Percentiles rank a stretch among this genome's conserved stretches.
These are phyloP conservation scores for Orestias chungarensis DNA, from an alignment of 2,797 vertebrate genomes.

Conservation along the genomic window DNA sequence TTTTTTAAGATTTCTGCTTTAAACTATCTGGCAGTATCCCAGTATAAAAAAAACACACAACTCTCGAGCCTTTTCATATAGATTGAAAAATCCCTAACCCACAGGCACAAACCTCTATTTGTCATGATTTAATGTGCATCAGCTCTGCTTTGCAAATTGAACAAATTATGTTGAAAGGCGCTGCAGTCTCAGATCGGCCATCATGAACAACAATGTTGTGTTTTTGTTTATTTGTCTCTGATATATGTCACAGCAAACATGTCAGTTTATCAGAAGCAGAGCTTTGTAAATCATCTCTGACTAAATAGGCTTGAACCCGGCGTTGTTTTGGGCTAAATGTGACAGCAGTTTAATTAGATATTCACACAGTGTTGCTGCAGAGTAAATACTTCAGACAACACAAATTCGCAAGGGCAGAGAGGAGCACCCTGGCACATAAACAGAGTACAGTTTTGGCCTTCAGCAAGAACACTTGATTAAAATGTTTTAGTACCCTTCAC, in stretches of 20 bases:
- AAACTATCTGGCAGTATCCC: neutral
- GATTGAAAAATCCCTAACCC: conserved; percentile 1
- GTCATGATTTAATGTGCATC: conserved; percentile 18
- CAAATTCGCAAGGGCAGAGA: conserved; percentile 40
- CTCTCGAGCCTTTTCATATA: neutral
- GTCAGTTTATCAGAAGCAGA: conserved; percentile 32
- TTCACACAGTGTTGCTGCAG: conserved; percentile 53
- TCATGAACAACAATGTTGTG: conserved; percentile 31
- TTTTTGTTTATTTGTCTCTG: conserved; percentile 32
- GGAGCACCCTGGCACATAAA: conserved; percentile 57
- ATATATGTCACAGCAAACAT: conserved; percentile 28
- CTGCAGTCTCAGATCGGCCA: conserved; percentile 28
- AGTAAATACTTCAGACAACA: conserved; percentile 73
- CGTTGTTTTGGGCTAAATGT: conserved; percentile 53
- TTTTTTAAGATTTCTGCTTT: neutral
- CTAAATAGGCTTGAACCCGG: conserved; percentile 37
- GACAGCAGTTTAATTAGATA: conserved; percentile 73
- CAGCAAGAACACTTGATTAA: conserved; percentile 75
- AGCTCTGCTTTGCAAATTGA: conserved; percentile 28
- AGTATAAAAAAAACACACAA: neutral
- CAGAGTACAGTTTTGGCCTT: conserved; percentile 64
- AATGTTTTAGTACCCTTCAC: conserved; percentile 62
- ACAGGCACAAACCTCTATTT: neutral
- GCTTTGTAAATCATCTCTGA: conserved; percentile 50
- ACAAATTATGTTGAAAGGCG: conserved; percentile 18